Percentiles rank a stretch among this genome's conserved stretches.
Conservation (phyloP, 1,140 invertebrate species). For the Pogonus chalceus region DNA sequence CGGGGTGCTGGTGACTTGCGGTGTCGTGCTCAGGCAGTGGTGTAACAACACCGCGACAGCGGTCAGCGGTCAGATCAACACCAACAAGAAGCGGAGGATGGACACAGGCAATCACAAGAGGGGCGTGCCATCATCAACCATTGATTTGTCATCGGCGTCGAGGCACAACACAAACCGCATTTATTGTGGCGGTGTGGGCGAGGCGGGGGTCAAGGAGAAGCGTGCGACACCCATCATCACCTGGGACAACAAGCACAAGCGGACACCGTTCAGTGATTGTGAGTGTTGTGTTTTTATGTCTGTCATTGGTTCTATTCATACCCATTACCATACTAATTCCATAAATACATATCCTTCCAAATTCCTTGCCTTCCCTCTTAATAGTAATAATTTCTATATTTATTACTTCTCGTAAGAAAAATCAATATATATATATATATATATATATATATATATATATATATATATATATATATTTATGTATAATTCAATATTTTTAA, state of each 20-base stretch:
- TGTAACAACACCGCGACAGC: not conserved
- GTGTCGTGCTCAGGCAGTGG: not conserved
- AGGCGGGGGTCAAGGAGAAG: not conserved
- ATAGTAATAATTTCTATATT: not conserved
- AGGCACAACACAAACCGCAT: no score
- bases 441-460: not conserved
- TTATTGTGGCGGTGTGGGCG: not conserved
- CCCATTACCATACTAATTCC: not conserved
- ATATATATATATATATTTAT: no score
- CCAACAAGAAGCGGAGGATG: constrained; percentile 2
- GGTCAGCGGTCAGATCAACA: no score
- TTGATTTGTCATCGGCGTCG: not conserved
- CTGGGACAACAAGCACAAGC: constrained; percentile 6
- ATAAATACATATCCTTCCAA: not conserved
- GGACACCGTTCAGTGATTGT: no score
- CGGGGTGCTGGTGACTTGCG: no score
- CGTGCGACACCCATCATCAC: constrained; percentile 1
- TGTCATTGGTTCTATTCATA: not conserved
- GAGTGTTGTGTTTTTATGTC: no score
- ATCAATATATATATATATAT: not conserved
- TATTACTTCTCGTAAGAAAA: not conserved
- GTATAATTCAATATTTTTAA: no score
- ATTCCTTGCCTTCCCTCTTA: not conserved
- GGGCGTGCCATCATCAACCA: constrained; percentile 1
- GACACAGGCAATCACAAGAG: not conserved